Evolutionary conservation across 2,113 vertebrate genomes (phyloP).

Genomic region (Monopterus albus): DNA sequence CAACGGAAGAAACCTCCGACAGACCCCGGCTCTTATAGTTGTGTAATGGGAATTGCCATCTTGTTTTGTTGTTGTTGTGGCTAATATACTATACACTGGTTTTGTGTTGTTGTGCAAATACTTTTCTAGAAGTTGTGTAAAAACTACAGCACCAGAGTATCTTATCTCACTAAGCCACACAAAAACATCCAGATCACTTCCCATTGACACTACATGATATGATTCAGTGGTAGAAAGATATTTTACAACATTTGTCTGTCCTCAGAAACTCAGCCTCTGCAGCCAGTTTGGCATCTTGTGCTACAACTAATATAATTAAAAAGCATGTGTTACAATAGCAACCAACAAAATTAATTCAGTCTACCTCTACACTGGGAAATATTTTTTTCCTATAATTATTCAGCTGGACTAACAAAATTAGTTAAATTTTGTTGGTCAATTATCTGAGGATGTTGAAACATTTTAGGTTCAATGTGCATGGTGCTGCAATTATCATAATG

Average conservation of each 20-base stretch:
- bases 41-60: too few species aligned
- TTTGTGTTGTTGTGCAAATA: too few species aligned
- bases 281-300: neutral
- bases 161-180: too few species aligned
- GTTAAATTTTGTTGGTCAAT: constrained; percentile 19
- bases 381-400: constrained; percentile 45
- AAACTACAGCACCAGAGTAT: too few species aligned
- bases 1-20: too few species aligned
- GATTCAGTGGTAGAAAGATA: neutral
- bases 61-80: too few species aligned
- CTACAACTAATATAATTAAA: constrained; percentile 37
- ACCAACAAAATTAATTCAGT: constrained; percentile 24
- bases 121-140: too few species aligned
- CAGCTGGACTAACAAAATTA: constrained; percentile 34
- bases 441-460: constrained; percentile 34
- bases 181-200: too few species aligned
- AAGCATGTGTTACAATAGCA: neutral
- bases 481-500: constrained; percentile 48
- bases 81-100: too few species aligned
- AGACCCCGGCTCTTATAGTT: too few species aligned
- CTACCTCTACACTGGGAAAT: constrained; percentile 14
- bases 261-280: neutral
- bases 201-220: too few species aligned
- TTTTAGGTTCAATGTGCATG: constrained; percentile 56
- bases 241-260: constrained; percentile 10